Evolutionary conservation across 2,113 vertebrate genomes (phyloP).

Genomic region (Oreocharis arfaki): DNA sequence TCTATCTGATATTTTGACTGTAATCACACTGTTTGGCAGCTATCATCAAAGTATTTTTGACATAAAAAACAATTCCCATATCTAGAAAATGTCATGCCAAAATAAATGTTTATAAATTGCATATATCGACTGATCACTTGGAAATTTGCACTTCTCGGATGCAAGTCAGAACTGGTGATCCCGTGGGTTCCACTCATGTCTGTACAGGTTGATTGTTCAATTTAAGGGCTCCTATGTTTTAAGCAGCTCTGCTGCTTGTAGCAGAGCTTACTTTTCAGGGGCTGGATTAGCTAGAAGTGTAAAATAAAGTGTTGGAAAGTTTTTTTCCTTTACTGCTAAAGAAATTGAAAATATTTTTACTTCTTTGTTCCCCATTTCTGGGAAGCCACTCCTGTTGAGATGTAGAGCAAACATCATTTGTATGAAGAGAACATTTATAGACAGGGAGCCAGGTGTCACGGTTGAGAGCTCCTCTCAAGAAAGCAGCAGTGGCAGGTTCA

Average conservation of each 20-base stretch:
- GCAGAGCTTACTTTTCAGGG: not conserved
- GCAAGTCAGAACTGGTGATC: not conserved
- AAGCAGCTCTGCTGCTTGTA: not conserved
- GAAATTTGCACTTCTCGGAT: not conserved
- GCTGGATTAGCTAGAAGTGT: not conserved
- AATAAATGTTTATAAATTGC: not conserved
- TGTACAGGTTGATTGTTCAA: not conserved
- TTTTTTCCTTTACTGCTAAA: not conserved
- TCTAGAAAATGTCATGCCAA: not conserved
- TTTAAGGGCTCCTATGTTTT: not conserved
- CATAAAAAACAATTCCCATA: fast-evolving
- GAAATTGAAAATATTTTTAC: not conserved
- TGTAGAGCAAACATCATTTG: not conserved
- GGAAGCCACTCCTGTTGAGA: not conserved
- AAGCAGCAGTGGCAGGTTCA: not conserved
- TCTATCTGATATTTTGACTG: not conserved
- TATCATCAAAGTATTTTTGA: not conserved
- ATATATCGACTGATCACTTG: not conserved
- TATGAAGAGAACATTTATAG: not conserved
- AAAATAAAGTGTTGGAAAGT: fast-evolving
- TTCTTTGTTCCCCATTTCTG: not conserved
- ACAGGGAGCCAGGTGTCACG: not conserved
- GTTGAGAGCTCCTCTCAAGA: not conserved
- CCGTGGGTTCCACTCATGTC: not conserved
- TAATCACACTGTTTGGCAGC: not conserved